A percentile compares a stretch with the other conserved stretches of the same genome.
phyloP scores from a whole-genome alignment of 2,888 invertebrate genomes.

The Zygogramma bicolorata region DNA sequence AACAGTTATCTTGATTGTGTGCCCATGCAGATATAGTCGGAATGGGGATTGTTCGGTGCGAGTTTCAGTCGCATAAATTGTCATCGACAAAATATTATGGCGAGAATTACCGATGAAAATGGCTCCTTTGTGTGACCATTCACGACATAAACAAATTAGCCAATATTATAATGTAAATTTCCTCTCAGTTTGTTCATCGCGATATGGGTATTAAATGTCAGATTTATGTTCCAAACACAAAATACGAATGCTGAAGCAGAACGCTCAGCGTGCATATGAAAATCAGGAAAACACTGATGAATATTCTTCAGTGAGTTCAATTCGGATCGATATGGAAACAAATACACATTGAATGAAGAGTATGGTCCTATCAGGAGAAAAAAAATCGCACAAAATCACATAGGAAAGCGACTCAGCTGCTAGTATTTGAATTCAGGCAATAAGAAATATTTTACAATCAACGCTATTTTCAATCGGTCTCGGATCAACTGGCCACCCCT shows the following conservation, averaged over 20 bases:
- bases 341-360: no score
- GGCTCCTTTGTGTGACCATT: conserved; percentile 35
- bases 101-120: conserved; percentile 32
- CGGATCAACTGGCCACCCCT: no score
- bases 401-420: no score
- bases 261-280: not conserved
- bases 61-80: conserved; percentile 36
- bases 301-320: no score
- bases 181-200: conserved; percentile 25
- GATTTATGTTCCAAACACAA: conserved; percentile 29
- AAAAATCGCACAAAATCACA: no score
- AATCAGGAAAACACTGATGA: not conserved
- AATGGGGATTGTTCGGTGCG: conserved; percentile 33
- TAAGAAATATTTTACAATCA: no score
- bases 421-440: no score
- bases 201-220: conserved; percentile 27
- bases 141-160: conserved; percentile 35
- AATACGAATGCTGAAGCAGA: not conserved
- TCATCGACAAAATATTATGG: conserved; percentile 36
- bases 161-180: conserved; percentile 34
- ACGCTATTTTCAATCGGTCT: no score
- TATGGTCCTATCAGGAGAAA: no score
- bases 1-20: conserved; percentile 36
- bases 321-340: no score
- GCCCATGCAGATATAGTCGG: conserved; percentile 29